phyloP scores from a whole-genome alignment of 2,113 vertebrate genomes.

The Protobothrops mucrosquamatus region DNA sequence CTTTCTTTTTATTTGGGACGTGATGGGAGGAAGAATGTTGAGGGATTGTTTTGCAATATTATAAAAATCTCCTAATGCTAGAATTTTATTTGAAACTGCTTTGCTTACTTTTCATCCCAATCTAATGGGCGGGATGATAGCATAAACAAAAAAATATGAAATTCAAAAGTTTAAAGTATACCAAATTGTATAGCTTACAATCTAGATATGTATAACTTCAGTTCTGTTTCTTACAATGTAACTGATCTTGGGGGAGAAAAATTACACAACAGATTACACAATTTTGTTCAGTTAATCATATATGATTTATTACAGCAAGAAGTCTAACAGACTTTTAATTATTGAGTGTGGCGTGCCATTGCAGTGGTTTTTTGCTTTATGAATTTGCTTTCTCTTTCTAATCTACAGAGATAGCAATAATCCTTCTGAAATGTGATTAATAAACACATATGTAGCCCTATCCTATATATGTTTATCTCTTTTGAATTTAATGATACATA shows the following conservation, averaged over 20 bases:
- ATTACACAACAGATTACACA: not conserved
- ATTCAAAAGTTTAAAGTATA: not conserved
- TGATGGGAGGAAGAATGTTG: not conserved
- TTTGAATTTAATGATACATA: not conserved
- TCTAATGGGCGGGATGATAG: not conserved
- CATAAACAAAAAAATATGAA: not conserved
- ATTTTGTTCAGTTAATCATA: not conserved
- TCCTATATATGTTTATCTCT: not conserved
- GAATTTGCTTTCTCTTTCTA: not conserved
- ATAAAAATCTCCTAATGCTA: not conserved
- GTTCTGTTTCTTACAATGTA: not conserved
- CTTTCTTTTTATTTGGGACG: slow-evolving; percentile 35
- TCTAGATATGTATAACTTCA: not conserved
- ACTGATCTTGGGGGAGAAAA: not conserved
- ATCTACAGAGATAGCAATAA: not conserved
- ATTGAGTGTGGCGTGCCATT: not conserved
- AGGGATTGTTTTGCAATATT: not conserved
- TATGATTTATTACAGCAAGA: not conserved
- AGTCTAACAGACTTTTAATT: not conserved
- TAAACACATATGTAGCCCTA: not conserved
- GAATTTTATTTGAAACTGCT: not conserved
- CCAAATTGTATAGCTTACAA: too few relatives aligned
- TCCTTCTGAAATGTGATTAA: not conserved
- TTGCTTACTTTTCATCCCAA: not conserved
- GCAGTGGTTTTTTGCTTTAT: not conserved